A percentile compares a stretch with the other conserved stretches of the same genome.
Evolutionary conservation across 2,797 vertebrate species (phyloP).

Genomic region (Pseudochirops corinnae): DNA sequence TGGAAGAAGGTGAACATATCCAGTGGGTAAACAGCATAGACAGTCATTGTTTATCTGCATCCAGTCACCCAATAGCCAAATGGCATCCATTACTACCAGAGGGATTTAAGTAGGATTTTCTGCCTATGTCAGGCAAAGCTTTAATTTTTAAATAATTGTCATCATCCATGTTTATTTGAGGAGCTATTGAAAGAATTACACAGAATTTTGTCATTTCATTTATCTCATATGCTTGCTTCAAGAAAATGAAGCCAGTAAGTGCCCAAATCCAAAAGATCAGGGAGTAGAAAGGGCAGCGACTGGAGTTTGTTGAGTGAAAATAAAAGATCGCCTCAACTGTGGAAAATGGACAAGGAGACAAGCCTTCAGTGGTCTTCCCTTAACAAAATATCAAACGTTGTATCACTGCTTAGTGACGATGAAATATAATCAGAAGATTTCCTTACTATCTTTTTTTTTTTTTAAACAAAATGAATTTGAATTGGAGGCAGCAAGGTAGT

Average conservation of each 20-base stretch:
- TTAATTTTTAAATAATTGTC: conserved; percentile 35
- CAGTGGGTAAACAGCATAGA: background rate
- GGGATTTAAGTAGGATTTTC: background rate
- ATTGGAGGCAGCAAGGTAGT: background rate
- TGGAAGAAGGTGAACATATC: conserved; percentile 20
- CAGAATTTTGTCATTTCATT: conserved; percentile 44
- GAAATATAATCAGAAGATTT: conserved; percentile 25
- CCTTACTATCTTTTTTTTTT: background rate
- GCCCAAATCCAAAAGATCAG: conserved; percentile 50
- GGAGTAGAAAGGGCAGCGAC: conserved; percentile 32
- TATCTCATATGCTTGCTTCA: background rate
- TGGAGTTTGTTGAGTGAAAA: background rate
- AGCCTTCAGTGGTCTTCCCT: conserved; percentile 45
- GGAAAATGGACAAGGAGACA: conserved; percentile 21
- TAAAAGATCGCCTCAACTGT: conserved; percentile 12
- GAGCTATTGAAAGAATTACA: background rate
- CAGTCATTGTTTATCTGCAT: background rate
- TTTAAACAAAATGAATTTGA: background rate
- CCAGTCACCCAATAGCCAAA: conserved; percentile 45
- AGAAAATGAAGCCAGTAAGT: background rate
- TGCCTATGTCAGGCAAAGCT: background rate
- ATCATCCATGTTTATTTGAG: background rate
- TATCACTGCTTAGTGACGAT: conserved; percentile 9
- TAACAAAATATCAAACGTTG: conserved; percentile 47
- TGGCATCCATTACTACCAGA: conserved; percentile 31